phyloP scores from a whole-genome alignment of 2,888 invertebrate species.

The Lasioglossum figueresi region DNA sequence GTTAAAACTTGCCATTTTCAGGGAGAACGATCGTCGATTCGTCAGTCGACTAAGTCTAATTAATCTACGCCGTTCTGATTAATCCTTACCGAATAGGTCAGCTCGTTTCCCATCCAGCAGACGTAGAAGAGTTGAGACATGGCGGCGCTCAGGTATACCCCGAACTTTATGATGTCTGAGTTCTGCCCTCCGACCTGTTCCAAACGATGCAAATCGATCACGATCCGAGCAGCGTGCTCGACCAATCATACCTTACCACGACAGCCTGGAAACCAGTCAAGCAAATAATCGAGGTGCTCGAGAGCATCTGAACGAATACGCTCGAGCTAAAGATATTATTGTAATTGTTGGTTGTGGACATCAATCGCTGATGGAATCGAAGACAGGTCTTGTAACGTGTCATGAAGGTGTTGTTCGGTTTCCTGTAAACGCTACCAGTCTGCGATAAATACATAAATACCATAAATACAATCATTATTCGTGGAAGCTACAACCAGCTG shows the following conservation, averaged over 20 bases:
- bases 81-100: conserved; percentile 69
- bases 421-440: background rate
- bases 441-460: background rate
- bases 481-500: background rate
- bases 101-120: conserved; percentile 76
- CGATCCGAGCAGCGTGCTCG: conserved; percentile 25
- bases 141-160: conserved; percentile 71
- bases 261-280: conserved; percentile 78
- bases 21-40: background rate
- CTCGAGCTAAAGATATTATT: conserved; percentile 73
- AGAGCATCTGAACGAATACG: conserved; percentile 76
- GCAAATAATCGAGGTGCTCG: conserved; percentile 78
- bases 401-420: conserved; percentile 35
- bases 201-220: conserved; percentile 56
- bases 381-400: conserved; percentile 64
- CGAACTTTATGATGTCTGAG: conserved; percentile 71
- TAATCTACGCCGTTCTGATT: conserved; percentile 11
- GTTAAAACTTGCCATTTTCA: background rate
- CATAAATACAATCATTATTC: background rate
- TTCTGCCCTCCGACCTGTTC: conserved; percentile 71
- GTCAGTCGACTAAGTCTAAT: background rate
- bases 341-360: conserved; percentile 66
- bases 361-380: conserved; percentile 72
- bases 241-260: conserved; percentile 62
- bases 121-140: conserved; percentile 73